These are phyloP conservation scores for Octopus bimaculoides DNA, from an alignment of 1,140 invertebrate species.

Conservation along the genomic window DNA sequence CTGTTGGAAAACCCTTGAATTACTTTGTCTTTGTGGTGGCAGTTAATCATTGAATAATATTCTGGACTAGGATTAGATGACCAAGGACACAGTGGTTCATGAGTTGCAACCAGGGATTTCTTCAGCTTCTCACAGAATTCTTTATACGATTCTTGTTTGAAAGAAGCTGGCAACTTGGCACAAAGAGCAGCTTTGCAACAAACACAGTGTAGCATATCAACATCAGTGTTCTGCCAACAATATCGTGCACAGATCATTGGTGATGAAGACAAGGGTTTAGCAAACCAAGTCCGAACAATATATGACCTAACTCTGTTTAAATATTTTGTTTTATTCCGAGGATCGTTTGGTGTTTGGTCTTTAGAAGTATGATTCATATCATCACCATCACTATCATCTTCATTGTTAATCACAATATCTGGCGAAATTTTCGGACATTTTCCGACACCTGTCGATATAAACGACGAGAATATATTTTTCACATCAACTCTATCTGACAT, in stretches of 20 bases:
- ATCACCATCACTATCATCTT: not conserved
- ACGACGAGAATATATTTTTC: too few species aligned
- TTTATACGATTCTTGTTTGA: not conserved
- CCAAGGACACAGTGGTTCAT: too few species aligned
- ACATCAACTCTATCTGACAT: too few species aligned
- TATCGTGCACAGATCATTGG: constrained; percentile 46
- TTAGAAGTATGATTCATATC: not conserved
- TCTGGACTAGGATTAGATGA: too few species aligned
- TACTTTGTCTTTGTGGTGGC: too few species aligned
- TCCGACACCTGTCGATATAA: too few species aligned
- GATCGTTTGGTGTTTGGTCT: not conserved
- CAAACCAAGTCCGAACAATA: constrained; percentile 41
- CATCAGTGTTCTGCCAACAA: constrained; percentile 46
- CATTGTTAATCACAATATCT: too few species aligned
- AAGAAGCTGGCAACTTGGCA: constrained; percentile 30
- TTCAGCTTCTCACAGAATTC: too few species aligned
- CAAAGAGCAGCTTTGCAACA: constrained; percentile 37
- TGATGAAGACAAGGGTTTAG: constrained; percentile 40
- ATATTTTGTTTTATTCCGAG: constrained; percentile 16
- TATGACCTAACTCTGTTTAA: constrained; percentile 19
- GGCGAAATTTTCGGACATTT: too few species aligned
- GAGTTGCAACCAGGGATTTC: too few species aligned
- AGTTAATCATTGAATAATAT: too few species aligned
- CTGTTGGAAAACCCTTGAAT: too few species aligned
- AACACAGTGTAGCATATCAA: constrained; percentile 45